Base-by-base conservation (phyloP, 2,888 invertebrate species). In the Pseudanteris insignis region DNA sequence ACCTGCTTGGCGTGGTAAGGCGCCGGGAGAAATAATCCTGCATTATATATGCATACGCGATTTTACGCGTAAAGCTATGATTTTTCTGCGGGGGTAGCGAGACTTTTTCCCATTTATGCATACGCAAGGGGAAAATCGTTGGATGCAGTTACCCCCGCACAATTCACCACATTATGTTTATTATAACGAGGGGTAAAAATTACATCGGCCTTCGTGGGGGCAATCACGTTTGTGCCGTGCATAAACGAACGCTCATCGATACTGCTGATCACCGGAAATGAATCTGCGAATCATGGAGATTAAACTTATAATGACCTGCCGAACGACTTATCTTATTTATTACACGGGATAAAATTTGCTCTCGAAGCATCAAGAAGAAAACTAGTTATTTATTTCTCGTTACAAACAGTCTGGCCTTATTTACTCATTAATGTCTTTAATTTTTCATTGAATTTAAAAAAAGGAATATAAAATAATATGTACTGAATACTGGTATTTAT, bases 1-100 rank as follows among this genome's bases (percentile, higher is more conserved):
- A 47, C 54, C 58, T 58, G 54, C 51, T 53, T 64, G 34, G 61
- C n/a, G 61, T 47, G 60, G 53, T 50, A 55, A 58, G 58, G 64
- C 43, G 55, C 40, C 51, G 61, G 61, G 69, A 70, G 72, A 73
- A 76, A 76, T 77, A 77, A 76, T 73, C 68, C 69, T 71, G 72
- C 71, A 76, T 77, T 78, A 77, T 76, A 71, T 69, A 76, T 77
- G 76, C 76, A 76, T 76, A 74, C 73, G 73, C 71, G 50, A 64
- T 54, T 73, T 72, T 70, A 74, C 72, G 75, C 77, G 74, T 71
- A 73, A 76, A 74, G 70, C 76, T 72, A 75, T 75, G 77, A 76
- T 75, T 77, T 76, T 76, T 76, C 73, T 70, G 63, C 65, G 69
- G 70, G 70, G 65, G 66, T 59, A 50, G 67, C 65, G 55, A 51